These are phyloP conservation scores for Vireo griseus DNA, from an alignment of 2,797 vertebrate genomes.

Conservation along the genomic window DNA sequence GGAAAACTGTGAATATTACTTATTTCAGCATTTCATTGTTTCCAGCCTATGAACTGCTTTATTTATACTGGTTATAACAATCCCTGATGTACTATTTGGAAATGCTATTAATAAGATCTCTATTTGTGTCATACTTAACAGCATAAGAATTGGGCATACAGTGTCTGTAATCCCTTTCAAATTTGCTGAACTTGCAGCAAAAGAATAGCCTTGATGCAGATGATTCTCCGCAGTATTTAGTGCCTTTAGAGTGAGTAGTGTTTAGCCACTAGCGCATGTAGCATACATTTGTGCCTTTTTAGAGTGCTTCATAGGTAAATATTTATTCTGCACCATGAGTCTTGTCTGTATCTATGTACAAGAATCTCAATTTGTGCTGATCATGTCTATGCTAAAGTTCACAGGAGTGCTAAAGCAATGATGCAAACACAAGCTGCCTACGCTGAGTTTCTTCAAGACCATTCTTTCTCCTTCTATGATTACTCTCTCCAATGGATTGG, in stretches of 20 bases:
- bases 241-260: constrained; percentile 31
- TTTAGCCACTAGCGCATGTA: constrained; percentile 47
- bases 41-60: constrained; percentile 11
- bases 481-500: neutral
- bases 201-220: constrained; percentile 6
- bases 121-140: constrained; percentile 13
- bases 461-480: neutral
- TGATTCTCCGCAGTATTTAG: constrained; percentile 14
- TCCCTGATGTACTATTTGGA: neutral
- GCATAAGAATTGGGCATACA: neutral
- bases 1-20: neutral
- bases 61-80: constrained; percentile 35
- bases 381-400: constrained; percentile 75
- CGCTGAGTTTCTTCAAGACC: neutral
- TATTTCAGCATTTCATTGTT: constrained; percentile 38
- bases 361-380: constrained; percentile 21
- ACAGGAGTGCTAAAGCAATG: constrained; percentile 41
- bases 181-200: constrained; percentile 50
- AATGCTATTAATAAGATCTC: constrained; percentile 39
- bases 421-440: neutral
- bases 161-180: constrained; percentile 14
- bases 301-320: constrained; percentile 52
- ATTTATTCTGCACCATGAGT: constrained; percentile 47
- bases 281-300: constrained; percentile 30
- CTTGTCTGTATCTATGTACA: constrained; percentile 54